Conservation (phyloP, 2,888 invertebrate species). For the Meiosimyza decipiens region DNA sequence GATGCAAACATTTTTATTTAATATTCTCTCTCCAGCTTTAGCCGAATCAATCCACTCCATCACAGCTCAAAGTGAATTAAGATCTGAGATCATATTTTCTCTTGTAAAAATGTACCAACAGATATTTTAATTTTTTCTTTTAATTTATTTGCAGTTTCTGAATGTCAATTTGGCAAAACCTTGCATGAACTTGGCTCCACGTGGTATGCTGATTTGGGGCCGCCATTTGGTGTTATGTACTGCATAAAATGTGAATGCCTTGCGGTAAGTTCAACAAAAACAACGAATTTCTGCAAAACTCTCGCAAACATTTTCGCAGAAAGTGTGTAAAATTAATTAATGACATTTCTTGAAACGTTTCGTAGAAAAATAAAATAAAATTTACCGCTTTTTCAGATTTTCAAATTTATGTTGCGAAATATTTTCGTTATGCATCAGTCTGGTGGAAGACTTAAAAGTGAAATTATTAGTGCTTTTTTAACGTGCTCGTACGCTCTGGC, state of each 20-base stretch:
- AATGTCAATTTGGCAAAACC: constrained; percentile 91
- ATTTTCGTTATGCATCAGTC: background rate
- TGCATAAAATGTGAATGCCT: constrained; percentile 96
- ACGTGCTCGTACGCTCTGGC: too few relatives aligned
- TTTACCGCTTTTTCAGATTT: background rate
- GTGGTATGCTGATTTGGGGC: constrained; percentile 93
- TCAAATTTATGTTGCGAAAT: background rate
- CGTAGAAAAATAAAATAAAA: constrained; percentile 11
- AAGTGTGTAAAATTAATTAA: constrained; percentile 26
- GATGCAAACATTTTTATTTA: too few relatives aligned
- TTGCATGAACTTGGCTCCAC: constrained; percentile 87
- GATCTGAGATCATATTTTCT: background rate
- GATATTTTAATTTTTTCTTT: background rate
- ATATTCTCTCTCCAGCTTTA: too few relatives aligned
- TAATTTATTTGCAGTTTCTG: constrained; percentile 72
- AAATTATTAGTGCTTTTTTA: too few relatives aligned
- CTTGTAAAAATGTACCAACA: background rate
- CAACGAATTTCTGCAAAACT: background rate
- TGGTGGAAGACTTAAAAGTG: too few relatives aligned
- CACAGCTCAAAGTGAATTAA: too few relatives aligned
- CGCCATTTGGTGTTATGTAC: constrained; percentile 93
- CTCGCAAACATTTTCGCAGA: background rate
- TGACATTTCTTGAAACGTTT: constrained; percentile 16
- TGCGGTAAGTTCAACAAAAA: constrained; percentile 77
- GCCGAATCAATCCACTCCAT: too few relatives aligned